A percentile compares a stretch with the other conserved stretches of the same genome.
Evolutionary conservation across 2,113 vertebrate genomes (phyloP).

Genomic region (Actenoides hombroni): DNA sequence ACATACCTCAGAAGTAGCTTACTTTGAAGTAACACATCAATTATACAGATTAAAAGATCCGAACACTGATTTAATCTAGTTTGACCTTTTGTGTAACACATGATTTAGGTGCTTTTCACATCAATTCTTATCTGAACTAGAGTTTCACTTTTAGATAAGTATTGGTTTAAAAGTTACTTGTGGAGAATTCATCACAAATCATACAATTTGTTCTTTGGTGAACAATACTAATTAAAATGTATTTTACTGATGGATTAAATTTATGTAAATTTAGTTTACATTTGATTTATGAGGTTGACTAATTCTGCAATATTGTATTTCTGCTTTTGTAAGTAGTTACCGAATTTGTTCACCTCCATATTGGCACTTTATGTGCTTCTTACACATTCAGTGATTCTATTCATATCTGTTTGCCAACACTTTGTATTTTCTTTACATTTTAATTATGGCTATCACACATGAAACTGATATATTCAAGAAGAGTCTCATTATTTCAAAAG

Average conservation of each 20-base stretch:
- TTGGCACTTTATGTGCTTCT: background rate
- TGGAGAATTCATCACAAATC: background rate
- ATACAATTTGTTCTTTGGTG: background rate
- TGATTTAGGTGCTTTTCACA: background rate
- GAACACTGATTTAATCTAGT: background rate
- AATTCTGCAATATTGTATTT: background rate
- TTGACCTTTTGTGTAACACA: background rate
- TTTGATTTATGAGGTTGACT: background rate
- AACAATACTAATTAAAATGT: background rate
- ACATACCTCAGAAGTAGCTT: background rate
- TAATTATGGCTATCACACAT: background rate
- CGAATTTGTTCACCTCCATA: background rate
- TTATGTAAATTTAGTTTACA: background rate
- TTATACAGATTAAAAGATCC: background rate
- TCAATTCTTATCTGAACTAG: background rate
- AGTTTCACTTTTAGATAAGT: background rate
- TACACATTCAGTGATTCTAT: background rate
- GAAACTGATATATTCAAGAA: background rate
- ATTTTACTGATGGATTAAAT: background rate
- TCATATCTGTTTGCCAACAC: background rate
- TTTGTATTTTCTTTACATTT: background rate
- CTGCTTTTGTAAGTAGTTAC: background rate
- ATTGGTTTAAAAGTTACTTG: background rate
- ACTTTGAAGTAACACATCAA: background rate
- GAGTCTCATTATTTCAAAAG: background rate